phyloP scores from a whole-genome alignment of 2,113 vertebrate genomes.

The Eolophus roseicapilla region DNA sequence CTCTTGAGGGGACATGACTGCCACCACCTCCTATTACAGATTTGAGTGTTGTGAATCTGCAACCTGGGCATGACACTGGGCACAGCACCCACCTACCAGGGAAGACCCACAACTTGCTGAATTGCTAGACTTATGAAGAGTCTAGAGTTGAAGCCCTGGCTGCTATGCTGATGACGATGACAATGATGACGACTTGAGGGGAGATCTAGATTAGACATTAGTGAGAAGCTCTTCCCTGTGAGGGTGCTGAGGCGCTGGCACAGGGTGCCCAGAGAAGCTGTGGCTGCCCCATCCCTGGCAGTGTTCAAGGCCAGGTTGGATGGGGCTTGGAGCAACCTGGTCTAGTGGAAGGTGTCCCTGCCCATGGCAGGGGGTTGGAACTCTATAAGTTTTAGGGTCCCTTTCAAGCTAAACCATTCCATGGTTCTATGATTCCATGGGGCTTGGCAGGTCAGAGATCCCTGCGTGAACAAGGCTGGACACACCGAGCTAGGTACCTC shows the following conservation, averaged over 20 bases:
- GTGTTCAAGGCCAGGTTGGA: neutral
- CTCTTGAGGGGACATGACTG: rapidly evolving
- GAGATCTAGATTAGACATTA: neutral
- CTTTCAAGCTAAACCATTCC: neutral
- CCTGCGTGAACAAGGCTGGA: rapidly evolving
- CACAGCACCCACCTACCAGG: rapidly evolving
- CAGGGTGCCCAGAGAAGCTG: neutral
- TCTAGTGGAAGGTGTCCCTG: no score
- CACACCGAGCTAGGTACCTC: no score
- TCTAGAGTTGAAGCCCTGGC: no score
- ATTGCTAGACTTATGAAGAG: rapidly evolving
- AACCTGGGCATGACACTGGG: rapidly evolving
- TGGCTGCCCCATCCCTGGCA: neutral
- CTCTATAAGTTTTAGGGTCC: neutral
- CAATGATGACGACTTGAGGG: neutral
- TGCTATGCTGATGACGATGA: neutral
- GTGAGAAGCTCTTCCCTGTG: neutral
- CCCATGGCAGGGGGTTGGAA: neutral
- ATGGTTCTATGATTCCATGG: neutral
- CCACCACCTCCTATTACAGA: neutral
- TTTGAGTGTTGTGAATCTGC: no score
- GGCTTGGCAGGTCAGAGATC: no score
- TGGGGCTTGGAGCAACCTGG: no score
- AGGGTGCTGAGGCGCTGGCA: neutral
- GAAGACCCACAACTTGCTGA: neutral